Evolutionary conservation across 2,113 vertebrate species (phyloP).

Genomic region (Ceyx margarethae): DNA sequence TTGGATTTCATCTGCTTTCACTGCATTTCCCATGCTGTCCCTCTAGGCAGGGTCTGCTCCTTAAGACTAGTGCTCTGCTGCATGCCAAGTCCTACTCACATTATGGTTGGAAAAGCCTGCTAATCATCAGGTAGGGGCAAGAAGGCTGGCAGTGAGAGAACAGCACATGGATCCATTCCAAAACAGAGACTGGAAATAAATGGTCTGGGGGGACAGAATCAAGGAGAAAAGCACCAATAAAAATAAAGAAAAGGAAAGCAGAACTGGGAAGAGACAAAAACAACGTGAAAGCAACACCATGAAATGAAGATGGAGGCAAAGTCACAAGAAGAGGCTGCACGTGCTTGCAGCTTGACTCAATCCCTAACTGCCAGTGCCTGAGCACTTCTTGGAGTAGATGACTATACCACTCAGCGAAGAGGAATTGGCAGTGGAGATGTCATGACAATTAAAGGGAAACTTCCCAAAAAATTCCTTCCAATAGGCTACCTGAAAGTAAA

Average conservation of each 20-base stretch:
- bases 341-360: neutral
- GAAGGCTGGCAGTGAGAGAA: neutral
- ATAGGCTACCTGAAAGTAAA: neutral
- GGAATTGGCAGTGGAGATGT: neutral
- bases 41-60: neutral
- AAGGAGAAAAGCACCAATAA: neutral
- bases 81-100: neutral
- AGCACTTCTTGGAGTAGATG: neutral
- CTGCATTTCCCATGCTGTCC: neutral
- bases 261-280: neutral
- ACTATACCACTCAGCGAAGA: neutral
- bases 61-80: neutral
- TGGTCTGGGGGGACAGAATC: neutral
- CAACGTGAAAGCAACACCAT: neutral
- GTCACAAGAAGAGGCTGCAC: neutral
- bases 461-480: neutral
- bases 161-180: neutral
- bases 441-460: neutral
- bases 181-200: neutral
- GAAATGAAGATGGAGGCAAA: conserved; percentile 5
- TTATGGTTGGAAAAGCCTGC: neutral
- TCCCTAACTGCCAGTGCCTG: neutral
- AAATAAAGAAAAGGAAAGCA: neutral
- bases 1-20: conserved; percentile 17
- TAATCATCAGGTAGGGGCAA: neutral